Percentiles rank a stretch among this genome's conserved stretches.
These are phyloP conservation scores for Drosophila navojoa DNA, from an alignment of 1,140 invertebrate genomes.

Conservation along the genomic window DNA sequence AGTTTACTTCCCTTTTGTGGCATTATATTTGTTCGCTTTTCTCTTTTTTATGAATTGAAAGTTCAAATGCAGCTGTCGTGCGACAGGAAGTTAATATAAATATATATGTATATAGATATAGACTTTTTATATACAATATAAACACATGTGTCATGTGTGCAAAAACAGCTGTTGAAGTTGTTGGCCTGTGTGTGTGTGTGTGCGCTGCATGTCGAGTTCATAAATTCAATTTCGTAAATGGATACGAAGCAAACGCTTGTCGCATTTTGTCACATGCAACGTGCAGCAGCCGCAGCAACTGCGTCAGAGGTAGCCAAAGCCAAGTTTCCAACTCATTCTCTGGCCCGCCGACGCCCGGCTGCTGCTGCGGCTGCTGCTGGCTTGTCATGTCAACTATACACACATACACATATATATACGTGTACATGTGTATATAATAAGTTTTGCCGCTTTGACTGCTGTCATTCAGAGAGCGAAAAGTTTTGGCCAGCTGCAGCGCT, in stretches of 20 bases:
- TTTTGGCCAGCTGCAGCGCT: constrained; percentile 29
- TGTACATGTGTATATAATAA: constrained; percentile 27
- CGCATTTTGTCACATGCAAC: constrained; percentile 71
- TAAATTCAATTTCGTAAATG: constrained; percentile 75
- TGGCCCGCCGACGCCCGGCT: not conserved
- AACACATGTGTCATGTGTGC: constrained; percentile 13
- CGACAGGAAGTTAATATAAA: too few relatives aligned
- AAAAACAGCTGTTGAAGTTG: constrained; percentile 21
- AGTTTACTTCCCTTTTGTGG: too few relatives aligned
- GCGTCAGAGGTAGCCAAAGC: constrained; percentile 9
- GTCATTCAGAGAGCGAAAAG: constrained; percentile 23
- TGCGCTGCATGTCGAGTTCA: constrained; percentile 43
- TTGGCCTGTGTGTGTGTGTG: not conserved
- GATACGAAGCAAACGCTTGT: constrained; percentile 44
- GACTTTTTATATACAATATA: not conserved
- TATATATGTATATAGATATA: too few relatives aligned
- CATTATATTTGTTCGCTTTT: too few relatives aligned
- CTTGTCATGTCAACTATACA: constrained; percentile 43
- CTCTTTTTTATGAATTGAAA: too few relatives aligned
- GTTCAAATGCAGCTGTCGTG: constrained; percentile 6
- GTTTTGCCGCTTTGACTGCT: constrained; percentile 44
- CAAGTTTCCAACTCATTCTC: not conserved
- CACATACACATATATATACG: not conserved
- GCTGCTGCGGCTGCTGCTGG: constrained; percentile 15
- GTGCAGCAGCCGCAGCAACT: constrained; percentile 2